A percentile compares a stretch with the other conserved stretches of the same genome.
These are phyloP conservation scores for Phortica magna DNA, from an alignment of 2,888 invertebrate species.

Conservation along the genomic window DNA sequence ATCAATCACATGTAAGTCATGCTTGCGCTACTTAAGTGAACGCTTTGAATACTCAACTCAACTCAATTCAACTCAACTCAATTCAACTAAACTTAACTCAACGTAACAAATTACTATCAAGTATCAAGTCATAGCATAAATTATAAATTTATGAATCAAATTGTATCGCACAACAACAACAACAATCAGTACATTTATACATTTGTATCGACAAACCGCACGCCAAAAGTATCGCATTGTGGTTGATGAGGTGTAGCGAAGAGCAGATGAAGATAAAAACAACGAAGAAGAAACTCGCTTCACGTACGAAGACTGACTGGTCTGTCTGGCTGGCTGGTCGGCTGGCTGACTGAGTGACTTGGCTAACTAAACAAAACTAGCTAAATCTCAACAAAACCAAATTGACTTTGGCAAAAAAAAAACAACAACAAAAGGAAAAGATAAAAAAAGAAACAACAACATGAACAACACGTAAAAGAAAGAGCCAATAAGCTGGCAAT, in stretches of 20 bases:
- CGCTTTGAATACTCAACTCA: neutral
- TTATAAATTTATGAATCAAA: conserved; percentile 20
- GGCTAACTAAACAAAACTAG: conserved; percentile 59
- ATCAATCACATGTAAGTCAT: neutral
- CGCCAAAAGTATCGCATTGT: neutral
- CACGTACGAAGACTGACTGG: neutral
- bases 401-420: conserved; percentile 25
- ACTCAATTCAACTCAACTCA: neutral
- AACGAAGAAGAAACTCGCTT: conserved; percentile 24
- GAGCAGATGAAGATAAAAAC: neutral
- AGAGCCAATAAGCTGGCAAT: conserved; percentile 4
- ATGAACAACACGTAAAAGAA: neutral
- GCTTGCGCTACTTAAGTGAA: neutral
- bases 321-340: neutral
- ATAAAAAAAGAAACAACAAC: conserved; percentile 21
- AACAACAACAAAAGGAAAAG: conserved; percentile 50
- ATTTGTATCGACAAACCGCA: neutral
- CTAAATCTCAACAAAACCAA: conserved; percentile 64
- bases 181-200: neutral
- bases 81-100: neutral
- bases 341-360: conserved; percentile 38
- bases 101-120: neutral
- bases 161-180: neutral
- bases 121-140: neutral
- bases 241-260: neutral